Conservation (phyloP, 2,888 invertebrate genomes). For the Teinopalpus imperialis region DNA sequence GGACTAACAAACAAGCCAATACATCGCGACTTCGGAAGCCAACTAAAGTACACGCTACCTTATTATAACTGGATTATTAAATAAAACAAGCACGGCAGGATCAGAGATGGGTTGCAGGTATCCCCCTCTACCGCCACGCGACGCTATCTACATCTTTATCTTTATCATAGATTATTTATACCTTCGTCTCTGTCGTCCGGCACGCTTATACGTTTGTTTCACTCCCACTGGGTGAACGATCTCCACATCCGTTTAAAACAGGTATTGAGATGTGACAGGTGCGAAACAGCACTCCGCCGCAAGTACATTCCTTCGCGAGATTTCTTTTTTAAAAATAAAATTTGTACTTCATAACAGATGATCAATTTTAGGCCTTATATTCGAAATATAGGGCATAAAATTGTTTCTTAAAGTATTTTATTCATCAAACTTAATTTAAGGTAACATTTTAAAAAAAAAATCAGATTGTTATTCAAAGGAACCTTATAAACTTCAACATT, state of each 20-base stretch:
- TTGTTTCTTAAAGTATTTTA: no score
- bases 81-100: slow-evolving; percentile 45
- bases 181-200: slow-evolving; percentile 29
- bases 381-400: background rate
- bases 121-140: slow-evolving; percentile 63
- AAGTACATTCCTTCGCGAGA: slow-evolving; percentile 59
- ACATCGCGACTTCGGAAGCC: slow-evolving; percentile 23
- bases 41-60: slow-evolving; percentile 30
- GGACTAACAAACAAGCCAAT: slow-evolving; percentile 7
- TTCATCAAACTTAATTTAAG: no score
- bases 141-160: slow-evolving; percentile 40
- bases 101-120: slow-evolving; percentile 32
- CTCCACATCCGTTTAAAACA: slow-evolving; percentile 65
- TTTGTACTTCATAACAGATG: background rate
- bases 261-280: slow-evolving; percentile 64
- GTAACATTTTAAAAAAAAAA: no score
- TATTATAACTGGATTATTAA: slow-evolving; percentile 30
- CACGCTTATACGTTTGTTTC: slow-evolving; percentile 48
- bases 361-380: background rate
- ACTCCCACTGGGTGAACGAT: slow-evolving; percentile 58
- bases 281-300: slow-evolving; percentile 51
- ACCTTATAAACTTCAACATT: no score
- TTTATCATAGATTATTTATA: slow-evolving; percentile 8
- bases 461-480: no score
- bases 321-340: slow-evolving; percentile 35